Evolutionary conservation across 2,888 invertebrate species (phyloP), one percentile per base, ranked within the genome.

Genomic region (Hypsopygia costalis): DNA sequence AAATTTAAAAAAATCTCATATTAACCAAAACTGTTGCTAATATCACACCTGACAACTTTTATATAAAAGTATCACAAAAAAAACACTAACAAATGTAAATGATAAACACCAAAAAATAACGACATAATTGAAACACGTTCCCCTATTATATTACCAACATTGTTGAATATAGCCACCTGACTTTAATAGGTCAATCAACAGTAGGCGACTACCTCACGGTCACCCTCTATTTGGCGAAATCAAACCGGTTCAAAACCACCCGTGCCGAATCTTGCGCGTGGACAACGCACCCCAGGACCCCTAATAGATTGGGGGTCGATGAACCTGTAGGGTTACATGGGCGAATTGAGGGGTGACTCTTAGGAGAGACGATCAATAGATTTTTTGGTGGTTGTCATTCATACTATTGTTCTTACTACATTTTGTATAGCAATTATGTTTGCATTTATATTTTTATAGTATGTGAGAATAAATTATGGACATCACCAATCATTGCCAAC

Each of bases 181-280:
- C 9, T 20, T 33, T 39, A 6, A 39, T 33, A 33, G 28, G 39
- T 39, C 33, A 27, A 38, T 39, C 25, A 39, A 39, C 27, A 28
- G 27, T 16, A n/a, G 20, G 7, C 8, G 12, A 10, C 39, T 20
- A 32, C 39, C 39, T 32, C 11, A 1, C 25, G 16, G 16, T 2
- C 2, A 16, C 16, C 16, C 16, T 16, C 8, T 33, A 33, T 12
- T 39, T 12, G 9, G 34, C 38, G n/a, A n/a, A n/a, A n/a, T 34
- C 36, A 39, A 57, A 54, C 58, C 49, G 46, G 63, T 53, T 50
- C 36, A 27, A 52, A 53, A 56, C 46, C 47, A 55, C 53, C 55
- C 47, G 50, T 36, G 47, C 41, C 44, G 43, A 54, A 63, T 63
- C 62, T 61, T 58, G 51, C 55, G 55, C 60, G 53, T 63, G 69